Conservation (phyloP, 2,797 vertebrate genomes). For the Typhlichthys eigenmanni region DNA sequence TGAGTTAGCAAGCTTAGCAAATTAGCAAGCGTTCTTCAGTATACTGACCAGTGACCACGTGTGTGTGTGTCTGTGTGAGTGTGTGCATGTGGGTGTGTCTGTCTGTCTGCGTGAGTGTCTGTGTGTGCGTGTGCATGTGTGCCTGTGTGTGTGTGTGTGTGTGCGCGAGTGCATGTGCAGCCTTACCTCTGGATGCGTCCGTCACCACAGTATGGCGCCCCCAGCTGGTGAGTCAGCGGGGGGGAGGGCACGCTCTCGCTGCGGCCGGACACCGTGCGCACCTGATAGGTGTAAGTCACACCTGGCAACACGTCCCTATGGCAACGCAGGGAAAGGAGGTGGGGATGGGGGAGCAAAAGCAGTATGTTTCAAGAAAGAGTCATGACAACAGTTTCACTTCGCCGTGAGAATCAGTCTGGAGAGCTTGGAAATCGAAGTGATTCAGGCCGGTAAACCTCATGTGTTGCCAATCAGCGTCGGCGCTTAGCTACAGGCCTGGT, state of each 20-base stretch:
- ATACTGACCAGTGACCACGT: not conserved
- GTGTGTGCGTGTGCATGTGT: not conserved
- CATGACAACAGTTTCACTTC: not conserved
- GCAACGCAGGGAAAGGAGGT: constrained; percentile 29
- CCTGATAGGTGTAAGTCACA: constrained; percentile 84
- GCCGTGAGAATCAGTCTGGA: too few relatives aligned
- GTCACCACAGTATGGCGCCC: constrained; percentile 93
- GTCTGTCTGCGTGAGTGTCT: not conserved
- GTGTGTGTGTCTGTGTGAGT: not conserved
- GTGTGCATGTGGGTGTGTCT: not conserved
- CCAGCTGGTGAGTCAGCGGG: constrained; percentile 80
- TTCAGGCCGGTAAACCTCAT: too few relatives aligned
- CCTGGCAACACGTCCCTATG: constrained; percentile 82
- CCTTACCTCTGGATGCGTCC: constrained; percentile 91
- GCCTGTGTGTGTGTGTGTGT: not conserved
- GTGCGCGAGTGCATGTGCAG: not conserved
- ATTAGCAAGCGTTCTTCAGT: not conserved
- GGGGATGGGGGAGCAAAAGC: constrained; percentile 10
- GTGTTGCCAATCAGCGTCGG: too few relatives aligned
- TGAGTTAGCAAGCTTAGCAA: not conserved
- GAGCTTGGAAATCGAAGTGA: too few relatives aligned
- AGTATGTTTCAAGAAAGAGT: not conserved
- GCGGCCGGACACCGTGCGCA: constrained; percentile 80
- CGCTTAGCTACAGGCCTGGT: too few relatives aligned
- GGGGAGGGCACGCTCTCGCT: constrained; percentile 91